These are phyloP conservation scores for Xestia rhomboidea DNA, from an alignment of 2,888 invertebrate species.

Conservation along the genomic window DNA sequence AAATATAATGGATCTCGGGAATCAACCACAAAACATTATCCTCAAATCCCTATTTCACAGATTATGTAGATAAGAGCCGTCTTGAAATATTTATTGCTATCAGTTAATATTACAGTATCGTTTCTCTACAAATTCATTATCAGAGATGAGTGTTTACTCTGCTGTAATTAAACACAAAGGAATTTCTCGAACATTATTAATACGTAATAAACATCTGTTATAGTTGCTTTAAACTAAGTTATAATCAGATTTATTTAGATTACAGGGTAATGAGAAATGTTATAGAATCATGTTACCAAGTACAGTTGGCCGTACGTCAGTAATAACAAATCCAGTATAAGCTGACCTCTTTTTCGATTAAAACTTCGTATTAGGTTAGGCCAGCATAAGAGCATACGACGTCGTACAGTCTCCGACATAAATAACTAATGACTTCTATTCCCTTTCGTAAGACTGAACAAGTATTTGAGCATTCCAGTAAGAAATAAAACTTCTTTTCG, in stretches of 20 bases:
- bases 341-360: neutral
- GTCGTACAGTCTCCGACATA: neutral
- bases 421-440: neutral
- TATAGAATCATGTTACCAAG: neutral
- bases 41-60: neutral
- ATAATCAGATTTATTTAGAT: constrained; percentile 22
- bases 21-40: constrained; percentile 6
- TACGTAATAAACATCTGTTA: constrained; percentile 42
- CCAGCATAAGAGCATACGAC: neutral
- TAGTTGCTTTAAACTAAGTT: constrained; percentile 39
- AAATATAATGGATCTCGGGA: constrained; percentile 10
- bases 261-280: constrained; percentile 15
- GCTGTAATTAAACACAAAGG: constrained; percentile 54
- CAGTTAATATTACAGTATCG: constrained; percentile 27
- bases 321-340: neutral
- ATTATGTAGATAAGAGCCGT: constrained; percentile 11
- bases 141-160: constrained; percentile 43
- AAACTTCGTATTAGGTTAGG: neutral
- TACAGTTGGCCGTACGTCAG: neutral
- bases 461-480: neutral
- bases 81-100: constrained; percentile 35
- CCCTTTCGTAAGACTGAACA: neutral
- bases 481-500: neutral
- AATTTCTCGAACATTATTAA: constrained; percentile 46
- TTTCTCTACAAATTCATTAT: constrained; percentile 41